Conservation (phyloP, 2,113 vertebrate genomes). For the Sminthopsis crassicaudata region DNA sequence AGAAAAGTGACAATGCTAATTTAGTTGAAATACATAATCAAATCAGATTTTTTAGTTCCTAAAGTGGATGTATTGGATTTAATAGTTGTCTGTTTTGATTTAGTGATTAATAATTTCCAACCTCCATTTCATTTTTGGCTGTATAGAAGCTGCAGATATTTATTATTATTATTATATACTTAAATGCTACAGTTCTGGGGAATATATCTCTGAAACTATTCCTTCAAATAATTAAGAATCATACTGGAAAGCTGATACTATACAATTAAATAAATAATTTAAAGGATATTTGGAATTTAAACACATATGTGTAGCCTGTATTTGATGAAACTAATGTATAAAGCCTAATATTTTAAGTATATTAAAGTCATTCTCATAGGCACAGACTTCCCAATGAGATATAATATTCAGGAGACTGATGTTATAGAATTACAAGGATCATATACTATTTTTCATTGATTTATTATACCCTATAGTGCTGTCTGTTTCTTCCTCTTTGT, state of each 20-base stretch:
- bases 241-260: neutral
- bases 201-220: constrained; percentile 36
- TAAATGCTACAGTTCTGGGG: constrained; percentile 34
- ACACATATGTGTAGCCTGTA: neutral
- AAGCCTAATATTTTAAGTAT: constrained; percentile 46
- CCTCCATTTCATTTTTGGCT: constrained; percentile 27
- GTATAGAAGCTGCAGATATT: constrained; percentile 15
- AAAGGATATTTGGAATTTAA: constrained; percentile 19
- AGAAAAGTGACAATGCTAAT: constrained; percentile 7
- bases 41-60: neutral
- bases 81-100: constrained; percentile 12
- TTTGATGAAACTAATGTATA: constrained; percentile 23
- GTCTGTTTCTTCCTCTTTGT: too few relatives aligned
- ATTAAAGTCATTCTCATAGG: constrained; percentile 40
- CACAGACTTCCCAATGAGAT: constrained; percentile 30
- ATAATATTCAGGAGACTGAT: constrained; percentile 3
- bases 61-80: neutral
- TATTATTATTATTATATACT: neutral
- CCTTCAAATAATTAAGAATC: constrained; percentile 42
- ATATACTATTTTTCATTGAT: neutral
- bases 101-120: neutral
- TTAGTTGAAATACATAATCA: constrained; percentile 46
- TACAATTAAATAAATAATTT: constrained; percentile 27
- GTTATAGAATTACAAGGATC: neutral
- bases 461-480: neutral